Conservation (phyloP, 2,113 vertebrate species). For the Sminthopsis crassicaudata region DNA sequence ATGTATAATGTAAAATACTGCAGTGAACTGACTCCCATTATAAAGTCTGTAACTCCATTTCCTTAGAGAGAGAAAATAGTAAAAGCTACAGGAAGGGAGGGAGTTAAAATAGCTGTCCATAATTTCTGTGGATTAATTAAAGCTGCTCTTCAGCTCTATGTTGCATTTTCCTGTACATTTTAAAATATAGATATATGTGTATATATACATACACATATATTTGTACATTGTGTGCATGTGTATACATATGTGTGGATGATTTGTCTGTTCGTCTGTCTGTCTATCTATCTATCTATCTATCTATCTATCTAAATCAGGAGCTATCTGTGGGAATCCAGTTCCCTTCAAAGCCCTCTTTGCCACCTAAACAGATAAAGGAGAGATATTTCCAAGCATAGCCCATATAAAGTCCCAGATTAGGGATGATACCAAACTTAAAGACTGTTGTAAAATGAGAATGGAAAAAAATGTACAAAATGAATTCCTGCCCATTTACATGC, state of each 20-base stretch:
- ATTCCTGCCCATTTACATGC: conserved; percentile 98
- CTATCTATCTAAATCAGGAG: conserved; percentile 50
- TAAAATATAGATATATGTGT: background rate
- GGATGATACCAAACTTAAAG: conserved; percentile 87
- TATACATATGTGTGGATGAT: background rate
- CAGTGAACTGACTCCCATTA: background rate
- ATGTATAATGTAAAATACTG: conserved; percentile 28
- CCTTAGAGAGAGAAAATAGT: conserved; percentile 38
- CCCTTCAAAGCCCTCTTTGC: conserved; percentile 75
- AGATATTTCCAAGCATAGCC: conserved; percentile 79
- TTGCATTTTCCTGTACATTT: conserved; percentile 60
- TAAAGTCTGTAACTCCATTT: background rate
- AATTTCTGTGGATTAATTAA: conserved; percentile 46
- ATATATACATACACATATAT: background rate
- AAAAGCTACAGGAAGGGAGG: conserved; percentile 37
- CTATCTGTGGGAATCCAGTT: conserved; percentile 60
- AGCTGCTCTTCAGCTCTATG: conserved; percentile 32
- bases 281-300: no score
- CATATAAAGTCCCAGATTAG: conserved; percentile 85
- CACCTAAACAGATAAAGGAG: conserved; percentile 82
- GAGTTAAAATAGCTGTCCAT: conserved; percentile 61
- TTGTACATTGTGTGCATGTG: background rate
- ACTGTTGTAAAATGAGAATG: conserved; percentile 90
- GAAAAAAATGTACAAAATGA: conserved; percentile 93
- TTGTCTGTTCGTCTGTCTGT: no score